Evolutionary conservation across 1,140 invertebrate species (phyloP).

Genomic region (Euura saliciscinereae): DNA sequence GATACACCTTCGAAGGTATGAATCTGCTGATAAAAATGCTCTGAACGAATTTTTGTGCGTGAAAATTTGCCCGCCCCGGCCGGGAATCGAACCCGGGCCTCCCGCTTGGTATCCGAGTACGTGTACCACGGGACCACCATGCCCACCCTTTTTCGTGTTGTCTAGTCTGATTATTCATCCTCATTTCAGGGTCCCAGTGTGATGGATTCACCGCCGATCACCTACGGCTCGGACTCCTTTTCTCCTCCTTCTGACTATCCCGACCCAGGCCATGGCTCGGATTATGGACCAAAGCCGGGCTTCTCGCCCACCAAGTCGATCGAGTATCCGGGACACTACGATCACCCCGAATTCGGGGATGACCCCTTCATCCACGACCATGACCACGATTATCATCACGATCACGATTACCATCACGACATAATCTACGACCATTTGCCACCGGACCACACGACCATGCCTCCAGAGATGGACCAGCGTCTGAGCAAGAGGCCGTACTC

Average conservation of each 20-base stretch:
- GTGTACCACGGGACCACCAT: too few species aligned
- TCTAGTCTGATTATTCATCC: too few species aligned
- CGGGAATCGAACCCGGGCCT: too few species aligned
- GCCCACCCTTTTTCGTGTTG: too few species aligned
- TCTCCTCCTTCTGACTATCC: slow-evolving; percentile 13
- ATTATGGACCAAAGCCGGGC: slow-evolving; percentile 17
- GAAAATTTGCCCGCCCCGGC: too few species aligned
- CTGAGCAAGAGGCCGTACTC: slow-evolving; percentile 75
- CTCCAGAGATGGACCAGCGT: slow-evolving; percentile 66
- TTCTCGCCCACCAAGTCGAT: slow-evolving; percentile 36
- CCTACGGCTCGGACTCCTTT: not conserved
- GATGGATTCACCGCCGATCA: slow-evolving; percentile 25
- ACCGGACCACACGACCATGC: slow-evolving; percentile 48
- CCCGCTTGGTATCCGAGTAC: too few species aligned
- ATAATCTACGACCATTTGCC: slow-evolving; percentile 51
- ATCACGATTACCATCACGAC: slow-evolving; percentile 55
- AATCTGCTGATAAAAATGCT: too few species aligned
- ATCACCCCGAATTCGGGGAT: slow-evolving; percentile 14
- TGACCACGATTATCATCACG: slow-evolving; percentile 56
- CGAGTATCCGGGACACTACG: slow-evolving; percentile 33
- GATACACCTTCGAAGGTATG: not conserved
- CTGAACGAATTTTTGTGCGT: too few species aligned
- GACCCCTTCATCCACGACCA: slow-evolving; percentile 40
- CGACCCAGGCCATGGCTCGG: slow-evolving; percentile 25
- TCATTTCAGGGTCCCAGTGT: slow-evolving; percentile 20